phyloP scores from a whole-genome alignment of 2,888 invertebrate species.

The Cabera pusaria region DNA sequence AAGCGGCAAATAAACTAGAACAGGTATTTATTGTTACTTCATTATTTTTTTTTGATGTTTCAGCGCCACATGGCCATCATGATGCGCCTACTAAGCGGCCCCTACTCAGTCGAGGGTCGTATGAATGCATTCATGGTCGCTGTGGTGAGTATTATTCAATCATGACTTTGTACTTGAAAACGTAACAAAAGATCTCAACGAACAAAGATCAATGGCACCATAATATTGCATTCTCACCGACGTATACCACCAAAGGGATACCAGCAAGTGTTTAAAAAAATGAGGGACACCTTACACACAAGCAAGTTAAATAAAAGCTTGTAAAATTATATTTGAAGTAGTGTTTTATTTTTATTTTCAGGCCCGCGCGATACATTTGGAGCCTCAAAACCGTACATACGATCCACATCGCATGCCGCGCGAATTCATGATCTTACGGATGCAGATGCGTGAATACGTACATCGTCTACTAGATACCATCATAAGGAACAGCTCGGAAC shows the following conservation, averaged over 20 bases:
- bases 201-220: no score
- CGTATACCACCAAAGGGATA: no score
- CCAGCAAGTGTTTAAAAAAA: no score
- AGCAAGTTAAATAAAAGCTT: no score
- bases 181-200: no score
- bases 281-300: no score
- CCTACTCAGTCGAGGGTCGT: slow-evolving; percentile 38
- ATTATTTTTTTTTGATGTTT: slow-evolving; percentile 1
- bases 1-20: no score
- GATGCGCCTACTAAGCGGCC: slow-evolving; percentile 39
- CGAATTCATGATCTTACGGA: slow-evolving; percentile 49
- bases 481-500: slow-evolving; percentile 23
- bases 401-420: slow-evolving; percentile 44
- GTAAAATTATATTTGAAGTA: no score
- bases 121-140: slow-evolving; percentile 48
- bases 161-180: no score
- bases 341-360: no score
- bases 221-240: no score
- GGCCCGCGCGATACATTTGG: slow-evolving; percentile 53
- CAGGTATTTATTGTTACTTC: no score
- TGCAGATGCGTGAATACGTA: slow-evolving; percentile 47
- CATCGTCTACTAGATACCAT: slow-evolving; percentile 39
- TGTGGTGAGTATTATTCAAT: slow-evolving; percentile 46
- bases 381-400: slow-evolving; percentile 25
- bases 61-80: slow-evolving; percentile 48